Conservation (phyloP, 2,113 vertebrate species). For the Emydura subglobosa region DNA sequence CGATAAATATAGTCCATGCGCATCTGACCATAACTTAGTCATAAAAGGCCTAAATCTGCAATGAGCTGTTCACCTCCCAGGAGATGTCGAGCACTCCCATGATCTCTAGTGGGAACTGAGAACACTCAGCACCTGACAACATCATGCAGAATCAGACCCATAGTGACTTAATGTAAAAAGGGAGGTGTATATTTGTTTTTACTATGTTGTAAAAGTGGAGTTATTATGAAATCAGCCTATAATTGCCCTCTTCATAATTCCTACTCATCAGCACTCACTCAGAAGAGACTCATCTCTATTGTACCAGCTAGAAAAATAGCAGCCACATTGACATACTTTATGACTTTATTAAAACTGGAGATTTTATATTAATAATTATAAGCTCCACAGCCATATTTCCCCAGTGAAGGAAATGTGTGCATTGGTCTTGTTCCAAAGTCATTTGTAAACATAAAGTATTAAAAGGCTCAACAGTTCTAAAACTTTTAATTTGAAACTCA, state of each 20-base stretch:
- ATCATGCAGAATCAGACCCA: background rate
- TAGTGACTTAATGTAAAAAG: background rate
- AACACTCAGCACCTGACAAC: background rate
- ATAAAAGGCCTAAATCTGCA: background rate
- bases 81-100: background rate
- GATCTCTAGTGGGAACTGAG: background rate
- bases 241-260: slow-evolving; percentile 25
- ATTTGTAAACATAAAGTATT: slow-evolving; percentile 41
- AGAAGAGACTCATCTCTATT: background rate
- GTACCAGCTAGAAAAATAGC: background rate
- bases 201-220: background rate
- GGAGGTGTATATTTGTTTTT: background rate
- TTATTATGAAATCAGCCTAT: slow-evolving; percentile 22
- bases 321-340: background rate
- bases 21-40: background rate
- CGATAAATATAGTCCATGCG: background rate
- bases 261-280: background rate
- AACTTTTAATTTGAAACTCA: slow-evolving; percentile 45
- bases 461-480: slow-evolving; percentile 7
- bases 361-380: background rate
- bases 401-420: background rate
- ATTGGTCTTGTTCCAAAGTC: slow-evolving; percentile 5
- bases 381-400: background rate
- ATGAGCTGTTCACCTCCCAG: fast-evolving
- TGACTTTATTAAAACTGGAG: slow-evolving; percentile 25